These are phyloP conservation scores for Pyrgilauda ruficollis DNA, from an alignment of 2,113 vertebrate species.

Conservation along the genomic window DNA sequence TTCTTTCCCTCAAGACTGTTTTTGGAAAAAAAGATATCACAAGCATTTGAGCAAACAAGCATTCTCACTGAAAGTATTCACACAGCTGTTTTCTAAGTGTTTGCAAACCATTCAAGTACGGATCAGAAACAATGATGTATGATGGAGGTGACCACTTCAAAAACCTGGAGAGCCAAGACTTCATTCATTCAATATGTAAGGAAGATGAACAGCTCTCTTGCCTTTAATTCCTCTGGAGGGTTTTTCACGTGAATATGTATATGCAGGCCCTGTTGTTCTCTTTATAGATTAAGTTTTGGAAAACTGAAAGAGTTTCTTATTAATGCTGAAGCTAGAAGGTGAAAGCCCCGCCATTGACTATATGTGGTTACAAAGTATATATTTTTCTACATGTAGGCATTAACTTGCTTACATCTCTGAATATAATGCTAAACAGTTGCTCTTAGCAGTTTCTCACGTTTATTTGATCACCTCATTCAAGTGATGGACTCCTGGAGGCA, in stretches of 20 bases:
- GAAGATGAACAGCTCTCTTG: background rate
- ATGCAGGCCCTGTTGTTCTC: background rate
- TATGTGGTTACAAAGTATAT: background rate
- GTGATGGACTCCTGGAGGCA: background rate
- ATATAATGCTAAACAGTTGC: background rate
- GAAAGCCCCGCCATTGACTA: background rate
- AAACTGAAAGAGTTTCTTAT: background rate
- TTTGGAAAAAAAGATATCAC: background rate
- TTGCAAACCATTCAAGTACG: background rate
- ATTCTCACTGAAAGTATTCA: background rate
- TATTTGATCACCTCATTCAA: background rate
- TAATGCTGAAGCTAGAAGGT: background rate
- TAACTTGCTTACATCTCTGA: background rate
- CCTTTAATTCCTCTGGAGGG: conserved; percentile 34
- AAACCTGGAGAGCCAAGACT: background rate
- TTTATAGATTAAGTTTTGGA: conserved; percentile 21
- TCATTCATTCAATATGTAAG: background rate
- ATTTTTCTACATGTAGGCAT: background rate
- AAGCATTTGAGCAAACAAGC: background rate
- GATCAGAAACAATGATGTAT: background rate
- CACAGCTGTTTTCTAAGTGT: background rate
- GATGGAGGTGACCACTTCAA: background rate
- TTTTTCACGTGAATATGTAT: conserved; percentile 34
- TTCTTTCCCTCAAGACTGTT: background rate
- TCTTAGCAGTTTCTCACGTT: background rate